Percentiles rank a stretch among this genome's conserved stretches.
Conservation (phyloP, 2,113 vertebrate genomes). For the Mastomys coucha region DNA sequence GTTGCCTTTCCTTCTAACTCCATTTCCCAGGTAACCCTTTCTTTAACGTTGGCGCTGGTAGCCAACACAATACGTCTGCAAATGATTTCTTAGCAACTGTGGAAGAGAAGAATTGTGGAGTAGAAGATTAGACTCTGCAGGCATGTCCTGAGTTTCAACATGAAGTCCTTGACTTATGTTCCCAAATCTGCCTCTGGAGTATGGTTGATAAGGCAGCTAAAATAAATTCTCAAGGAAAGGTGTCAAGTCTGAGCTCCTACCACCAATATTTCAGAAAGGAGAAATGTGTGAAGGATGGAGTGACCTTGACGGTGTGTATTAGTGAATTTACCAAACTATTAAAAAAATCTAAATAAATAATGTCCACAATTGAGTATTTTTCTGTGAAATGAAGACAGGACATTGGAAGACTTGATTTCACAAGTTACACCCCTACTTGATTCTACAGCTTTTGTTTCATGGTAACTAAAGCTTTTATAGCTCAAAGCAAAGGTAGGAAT, state of each 20-base stretch:
- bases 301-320: background rate
- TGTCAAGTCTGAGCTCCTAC: background rate
- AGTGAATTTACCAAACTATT: background rate
- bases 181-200: background rate
- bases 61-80: too few species aligned
- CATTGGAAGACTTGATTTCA: background rate
- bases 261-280: background rate
- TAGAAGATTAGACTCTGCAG: background rate
- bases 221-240: background rate
- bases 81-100: background rate
- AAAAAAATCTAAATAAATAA: background rate
- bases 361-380: background rate
- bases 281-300: background rate
- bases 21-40: too few species aligned
- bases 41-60: too few species aligned
- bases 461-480: background rate
- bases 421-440: background rate
- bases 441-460: background rate
- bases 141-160: background rate
- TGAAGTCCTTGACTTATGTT: background rate
- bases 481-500: background rate
- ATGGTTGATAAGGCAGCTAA: background rate
- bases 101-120: background rate
- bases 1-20: too few species aligned
- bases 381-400: background rate